These are phyloP conservation scores for Mesembrinibis cayennensis DNA, from an alignment of 2,113 vertebrate species.

Conservation along the genomic window DNA sequence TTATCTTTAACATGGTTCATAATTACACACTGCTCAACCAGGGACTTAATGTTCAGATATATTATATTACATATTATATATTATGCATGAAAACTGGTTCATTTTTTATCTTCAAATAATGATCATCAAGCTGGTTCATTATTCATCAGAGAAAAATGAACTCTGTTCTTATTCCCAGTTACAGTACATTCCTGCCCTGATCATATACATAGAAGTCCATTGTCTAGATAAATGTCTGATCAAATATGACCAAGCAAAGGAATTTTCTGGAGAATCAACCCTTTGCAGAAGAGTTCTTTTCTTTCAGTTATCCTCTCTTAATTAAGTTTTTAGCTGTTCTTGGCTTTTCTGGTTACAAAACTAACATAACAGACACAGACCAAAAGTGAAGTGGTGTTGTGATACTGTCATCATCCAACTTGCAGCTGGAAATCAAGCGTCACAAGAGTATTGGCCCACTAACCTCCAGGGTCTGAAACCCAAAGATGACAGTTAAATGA, in stretches of 20 bases:
- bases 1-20: constrained; percentile 45
- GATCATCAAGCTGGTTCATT: constrained; percentile 62
- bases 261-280: constrained; percentile 1
- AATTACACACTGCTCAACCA: constrained; percentile 14
- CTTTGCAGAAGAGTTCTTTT: neutral
- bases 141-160: constrained; percentile 66
- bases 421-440: neutral
- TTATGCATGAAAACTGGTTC: constrained; percentile 62
- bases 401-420: neutral
- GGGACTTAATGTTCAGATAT: constrained; percentile 35
- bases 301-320: neutral
- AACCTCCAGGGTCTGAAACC: neutral
- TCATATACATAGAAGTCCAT: neutral
- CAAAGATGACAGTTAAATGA: neutral
- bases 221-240: constrained; percentile 32
- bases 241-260: constrained; percentile 5
- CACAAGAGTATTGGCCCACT: neutral
- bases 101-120: constrained; percentile 67
- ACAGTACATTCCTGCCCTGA: constrained; percentile 12
- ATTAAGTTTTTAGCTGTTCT: neutral
- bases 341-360: neutral
- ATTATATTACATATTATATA: constrained; percentile 55
- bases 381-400: neutral
- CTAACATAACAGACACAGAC: neutral
- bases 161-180: constrained; percentile 13